A percentile compares a stretch with the other conserved stretches of the same genome.
phyloP scores from a whole-genome alignment of 2,113 vertebrate species.

The Anolis carolinensis region DNA sequence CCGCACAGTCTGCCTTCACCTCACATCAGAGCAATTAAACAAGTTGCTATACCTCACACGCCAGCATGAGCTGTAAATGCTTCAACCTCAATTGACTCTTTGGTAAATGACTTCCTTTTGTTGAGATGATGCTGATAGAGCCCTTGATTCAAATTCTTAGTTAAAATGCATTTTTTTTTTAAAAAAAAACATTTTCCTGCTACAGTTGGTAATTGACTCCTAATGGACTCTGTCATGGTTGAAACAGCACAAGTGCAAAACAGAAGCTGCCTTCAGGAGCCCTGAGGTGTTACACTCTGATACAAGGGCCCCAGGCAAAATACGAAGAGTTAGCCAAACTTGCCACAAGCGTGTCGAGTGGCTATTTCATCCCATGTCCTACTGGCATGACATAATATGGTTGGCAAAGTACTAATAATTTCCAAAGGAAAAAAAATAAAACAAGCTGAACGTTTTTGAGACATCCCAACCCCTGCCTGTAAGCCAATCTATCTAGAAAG shows the following conservation, averaged over 20 bases:
- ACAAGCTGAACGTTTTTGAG: not conserved
- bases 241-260: constrained; percentile 66
- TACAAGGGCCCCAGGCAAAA: constrained; percentile 10
- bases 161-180: constrained; percentile 74
- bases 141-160: constrained; percentile 73
- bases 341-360: constrained; percentile 1
- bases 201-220: constrained; percentile 74
- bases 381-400: not conserved
- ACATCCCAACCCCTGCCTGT: not conserved
- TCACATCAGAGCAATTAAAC: constrained; percentile 63
- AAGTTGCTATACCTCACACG: constrained; percentile 57
- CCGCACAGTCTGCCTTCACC: constrained; percentile 40
- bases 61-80: constrained; percentile 69
- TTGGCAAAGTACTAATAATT: not conserved
- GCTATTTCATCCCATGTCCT: constrained; percentile 9
- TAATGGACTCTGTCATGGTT: constrained; percentile 76
- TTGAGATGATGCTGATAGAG: constrained; percentile 74
- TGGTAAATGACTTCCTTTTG: constrained; percentile 76
- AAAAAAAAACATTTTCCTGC: constrained; percentile 52
- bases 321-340: not conserved
- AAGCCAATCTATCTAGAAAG: not conserved
- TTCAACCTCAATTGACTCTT: constrained; percentile 77
- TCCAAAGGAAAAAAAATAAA: not conserved
- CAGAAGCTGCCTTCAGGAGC: constrained; percentile 49
- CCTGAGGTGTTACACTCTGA: constrained; percentile 28